phyloP scores from a whole-genome alignment of 2,113 vertebrate species.

The Hydropotes inermis region DNA sequence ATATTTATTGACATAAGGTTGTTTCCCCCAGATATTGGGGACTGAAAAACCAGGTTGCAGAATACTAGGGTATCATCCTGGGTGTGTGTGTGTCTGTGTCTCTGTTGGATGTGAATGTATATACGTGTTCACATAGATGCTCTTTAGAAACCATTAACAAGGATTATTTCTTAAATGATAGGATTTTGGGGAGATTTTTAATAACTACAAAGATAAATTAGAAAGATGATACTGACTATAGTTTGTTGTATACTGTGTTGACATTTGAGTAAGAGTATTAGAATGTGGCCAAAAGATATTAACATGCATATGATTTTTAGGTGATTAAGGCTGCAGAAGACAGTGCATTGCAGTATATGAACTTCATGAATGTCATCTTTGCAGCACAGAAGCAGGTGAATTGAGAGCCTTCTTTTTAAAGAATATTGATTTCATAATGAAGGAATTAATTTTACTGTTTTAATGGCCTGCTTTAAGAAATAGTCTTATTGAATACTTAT shows the following conservation, averaged over 20 bases:
- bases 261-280: accelerated
- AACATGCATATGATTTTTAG: constrained; percentile 71
- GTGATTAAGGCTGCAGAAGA: constrained; percentile 97
- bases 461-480: not conserved
- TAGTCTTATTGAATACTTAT: not conserved
- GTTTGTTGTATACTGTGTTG: accelerated
- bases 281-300: not conserved
- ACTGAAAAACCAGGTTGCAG: not conserved
- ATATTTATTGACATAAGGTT: not conserved
- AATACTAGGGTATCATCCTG: not conserved
- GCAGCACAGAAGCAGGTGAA: constrained; percentile 96
- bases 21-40: too few relatives aligned
- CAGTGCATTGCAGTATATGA: constrained; percentile 96
- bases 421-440: not conserved
- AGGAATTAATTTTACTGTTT: not conserved
- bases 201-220: not conserved
- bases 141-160: not conserved
- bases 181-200: not conserved
- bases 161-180: not conserved
- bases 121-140: accelerated
- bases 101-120: not conserved
- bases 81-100: not conserved
- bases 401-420: not conserved
- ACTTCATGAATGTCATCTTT: constrained; percentile 99
- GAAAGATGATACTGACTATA: accelerated